Evolutionary conservation across 2,797 vertebrate genomes (phyloP), one percentile per base, ranked within the genome.

Genomic region (Novumbra hubbsi): DNA sequence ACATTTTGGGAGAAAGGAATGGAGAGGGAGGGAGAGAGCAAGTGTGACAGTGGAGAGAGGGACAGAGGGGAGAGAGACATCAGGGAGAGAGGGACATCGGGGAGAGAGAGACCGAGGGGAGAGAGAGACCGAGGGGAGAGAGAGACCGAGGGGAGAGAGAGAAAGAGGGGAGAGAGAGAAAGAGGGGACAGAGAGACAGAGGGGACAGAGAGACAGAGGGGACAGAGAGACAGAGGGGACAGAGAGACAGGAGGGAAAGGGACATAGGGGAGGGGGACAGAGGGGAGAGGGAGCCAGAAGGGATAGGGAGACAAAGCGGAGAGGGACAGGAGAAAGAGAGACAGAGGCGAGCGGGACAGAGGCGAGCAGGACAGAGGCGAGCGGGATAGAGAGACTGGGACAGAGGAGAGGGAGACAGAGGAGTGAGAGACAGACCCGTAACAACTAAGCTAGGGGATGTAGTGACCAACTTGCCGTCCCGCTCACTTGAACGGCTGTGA

Each of bases 381-480:
- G 15, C 28, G 17, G 15, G 28, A 24, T 63, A 21, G 76, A 64
- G 70, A 64, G 72, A n/a, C n/a, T n/a, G 38, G 34, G 69, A 21
- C 74, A 63, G 6, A 34, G 70, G 7, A 27, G 41, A 45, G 1
- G 0, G 41, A 6, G 41, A 45, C 9, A 45, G 83, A 38, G 34
- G 34, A 38, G 34, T 3, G 41, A 45, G 8, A 12, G 41, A 45
- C 1, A 45, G 11, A 45, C 9, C 9, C 11, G 9, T 45, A 45
- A 45, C 41, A 80, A 80, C 90, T 73, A 83, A 82, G 86, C 88
- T 78, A 21, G 81, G 86, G 27, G 80, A 86, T 76, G 85, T 81
- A 85, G 91, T 89, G 89, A 88, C 86, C 80, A 81, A 79, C 87
- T 82, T 85, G 85, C 81, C 0, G 27, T 28, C 41, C 41, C 7